Evolutionary conservation across 2,797 vertebrate species (phyloP), one percentile per base, ranked within the genome.

Genomic region (Ambastaia sidthimunki): DNA sequence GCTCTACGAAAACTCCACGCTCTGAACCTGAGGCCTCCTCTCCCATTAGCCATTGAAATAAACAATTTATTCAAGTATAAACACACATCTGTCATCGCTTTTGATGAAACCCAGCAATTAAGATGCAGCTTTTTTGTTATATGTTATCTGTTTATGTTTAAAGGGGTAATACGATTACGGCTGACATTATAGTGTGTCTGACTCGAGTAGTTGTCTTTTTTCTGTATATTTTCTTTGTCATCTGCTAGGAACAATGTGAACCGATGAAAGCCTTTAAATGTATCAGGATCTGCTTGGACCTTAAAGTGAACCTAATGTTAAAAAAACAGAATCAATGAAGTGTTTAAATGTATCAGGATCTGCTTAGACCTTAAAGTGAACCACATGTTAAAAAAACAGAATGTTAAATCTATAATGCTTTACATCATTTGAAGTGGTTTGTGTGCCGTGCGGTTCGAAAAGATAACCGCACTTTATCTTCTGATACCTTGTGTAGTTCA

Each of bases 51-150:
- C 87, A 84, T 85, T 88, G 84, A 86, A 89, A 89, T 92, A 91
- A 93, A 92, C 89, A 82, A 86, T 92, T 90, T 89, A 87, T 89
- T 88, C 74, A 84, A 88, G 86, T 89, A 89, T 89, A 92, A 86
- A 93, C 89, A 91, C 71, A 80, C 85, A 87, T 92, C 89, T 86
- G 83, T 93, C 88, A 87, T 72, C 86, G 83, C 88, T 83, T 68
- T 82, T 80, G 84, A 78, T 87, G 83, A 85, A 84, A 83, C 70
- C 74, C 21, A 48, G 74, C 74, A 70, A 78, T 85, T 81, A 85
- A 82, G 55, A 60, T 55, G 21, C 70, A 57, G 62, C 66, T 25
- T 74, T 63, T 76, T 57, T 57, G 68, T 50, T 47, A 74, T 72
- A 59, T 62, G 60, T 59, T 73, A 55, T 82, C 78, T 71, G 70